phyloP scores from a whole-genome alignment of 2,888 invertebrate genomes.

The Pachycephus smyrnensis region DNA sequence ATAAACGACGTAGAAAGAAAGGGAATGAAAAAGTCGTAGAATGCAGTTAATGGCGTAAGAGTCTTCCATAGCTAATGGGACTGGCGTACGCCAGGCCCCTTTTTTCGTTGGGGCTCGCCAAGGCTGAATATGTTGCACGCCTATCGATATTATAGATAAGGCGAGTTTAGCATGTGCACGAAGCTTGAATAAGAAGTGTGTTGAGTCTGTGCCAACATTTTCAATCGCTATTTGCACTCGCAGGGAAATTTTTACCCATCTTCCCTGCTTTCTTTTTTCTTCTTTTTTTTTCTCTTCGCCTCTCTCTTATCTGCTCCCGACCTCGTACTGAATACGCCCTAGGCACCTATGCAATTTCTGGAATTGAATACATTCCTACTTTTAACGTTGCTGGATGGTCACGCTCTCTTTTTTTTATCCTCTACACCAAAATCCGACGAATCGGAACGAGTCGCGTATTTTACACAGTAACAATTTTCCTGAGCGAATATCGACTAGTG shows the following conservation, averaged over 20 bases:
- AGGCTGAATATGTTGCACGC: neutral
- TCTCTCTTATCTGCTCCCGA: conserved; percentile 11
- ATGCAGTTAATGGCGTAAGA: neutral
- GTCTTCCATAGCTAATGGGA: neutral
- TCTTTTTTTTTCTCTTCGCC: neutral
- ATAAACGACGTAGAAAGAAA: neutral
- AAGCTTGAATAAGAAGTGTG: conserved; percentile 50
- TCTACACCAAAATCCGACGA: neutral
- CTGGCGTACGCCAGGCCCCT: neutral
- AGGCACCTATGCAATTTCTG: conserved; percentile 51
- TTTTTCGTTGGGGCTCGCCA: neutral
- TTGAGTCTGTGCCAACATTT: conserved; percentile 60
- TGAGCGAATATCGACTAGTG: neutral
- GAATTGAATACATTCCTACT: conserved; percentile 53
- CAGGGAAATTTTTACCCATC: conserved; percentile 20
- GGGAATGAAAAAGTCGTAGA: neutral
- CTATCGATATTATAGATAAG: conserved; percentile 42
- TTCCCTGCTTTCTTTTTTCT: conserved; percentile 19
- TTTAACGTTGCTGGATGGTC: conserved; percentile 26
- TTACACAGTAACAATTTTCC: neutral
- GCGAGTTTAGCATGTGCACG: conserved; percentile 49
- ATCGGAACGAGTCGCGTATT: conserved; percentile 11
- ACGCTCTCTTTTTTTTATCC: neutral
- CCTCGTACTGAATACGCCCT: conserved; percentile 23
- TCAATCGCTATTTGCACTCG: conserved; percentile 56